Percentiles rank a stretch among this genome's conserved stretches.
Conservation (phyloP, 2,797 vertebrate genomes). For the Gymnopithys bicolor region DNA sequence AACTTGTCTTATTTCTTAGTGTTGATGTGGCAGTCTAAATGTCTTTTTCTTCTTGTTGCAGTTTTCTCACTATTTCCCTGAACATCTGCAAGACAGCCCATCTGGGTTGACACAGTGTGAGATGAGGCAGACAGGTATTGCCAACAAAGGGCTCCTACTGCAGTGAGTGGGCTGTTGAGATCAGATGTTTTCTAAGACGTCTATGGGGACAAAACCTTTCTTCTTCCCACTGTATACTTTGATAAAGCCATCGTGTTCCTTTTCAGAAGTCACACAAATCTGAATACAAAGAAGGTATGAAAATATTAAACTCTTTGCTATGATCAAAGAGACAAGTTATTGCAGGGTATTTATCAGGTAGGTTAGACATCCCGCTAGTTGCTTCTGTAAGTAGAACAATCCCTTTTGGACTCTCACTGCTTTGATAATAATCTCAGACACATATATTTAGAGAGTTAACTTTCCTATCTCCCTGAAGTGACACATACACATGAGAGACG, state of each 20-base stretch:
- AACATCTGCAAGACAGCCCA: conserved; percentile 63
- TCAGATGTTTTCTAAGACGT: conserved; percentile 93
- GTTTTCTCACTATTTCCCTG: conserved; percentile 60
- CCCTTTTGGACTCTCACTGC: not conserved
- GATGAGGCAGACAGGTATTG: conserved; percentile 65
- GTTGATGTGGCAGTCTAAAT: conserved; percentile 41
- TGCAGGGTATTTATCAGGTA: not conserved
- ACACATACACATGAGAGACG: not conserved
- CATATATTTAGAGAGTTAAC: not conserved
- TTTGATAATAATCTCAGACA: not conserved
- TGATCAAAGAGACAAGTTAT: not conserved
- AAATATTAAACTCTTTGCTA: not conserved
- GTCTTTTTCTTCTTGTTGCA: conserved; percentile 55
- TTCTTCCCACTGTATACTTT: conserved; percentile 92
- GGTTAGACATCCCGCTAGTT: not conserved
- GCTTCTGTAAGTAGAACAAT: not conserved
- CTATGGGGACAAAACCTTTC: conserved; percentile 90
- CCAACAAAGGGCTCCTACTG: conserved; percentile 62
- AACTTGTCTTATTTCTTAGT: not conserved
- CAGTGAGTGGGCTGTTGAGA: conserved; percentile 22
- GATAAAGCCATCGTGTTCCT: conserved; percentile 89
- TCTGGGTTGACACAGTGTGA: conserved; percentile 69
- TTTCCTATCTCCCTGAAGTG: not conserved
- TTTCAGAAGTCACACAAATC: conserved; percentile 92
- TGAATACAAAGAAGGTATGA: conserved; percentile 67